These are phyloP conservation scores for Mystacornis crossleyi DNA, from an alignment of 2,113 vertebrate genomes.

Conservation along the genomic window DNA sequence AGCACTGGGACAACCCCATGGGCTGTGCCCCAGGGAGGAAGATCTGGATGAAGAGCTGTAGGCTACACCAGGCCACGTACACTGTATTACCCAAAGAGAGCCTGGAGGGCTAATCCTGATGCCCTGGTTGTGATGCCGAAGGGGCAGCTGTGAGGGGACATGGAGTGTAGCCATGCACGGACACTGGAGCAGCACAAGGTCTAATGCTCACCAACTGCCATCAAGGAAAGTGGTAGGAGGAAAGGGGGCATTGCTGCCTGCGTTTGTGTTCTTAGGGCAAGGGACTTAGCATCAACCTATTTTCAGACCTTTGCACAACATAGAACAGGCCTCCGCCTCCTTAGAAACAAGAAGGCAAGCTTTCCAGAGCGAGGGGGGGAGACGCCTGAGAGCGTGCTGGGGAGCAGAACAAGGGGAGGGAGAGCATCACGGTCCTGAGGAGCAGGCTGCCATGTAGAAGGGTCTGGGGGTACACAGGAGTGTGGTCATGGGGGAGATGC, in stretches of 20 bases:
- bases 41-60: neutral
- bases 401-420: neutral
- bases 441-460: neutral
- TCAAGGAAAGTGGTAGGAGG: neutral
- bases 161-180: accelerated
- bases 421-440: neutral
- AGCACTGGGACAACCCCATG: neutral
- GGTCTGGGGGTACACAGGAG: neutral
- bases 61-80: neutral
- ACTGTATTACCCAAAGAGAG: neutral
- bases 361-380: neutral
- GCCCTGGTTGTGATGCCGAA: neutral
- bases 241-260: neutral
- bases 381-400: neutral
- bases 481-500: neutral
- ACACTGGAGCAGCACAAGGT: neutral
- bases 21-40: neutral
- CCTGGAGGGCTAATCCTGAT: neutral
- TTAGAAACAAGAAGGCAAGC: neutral
- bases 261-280: neutral
- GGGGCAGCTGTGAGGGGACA: neutral
- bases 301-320: neutral
- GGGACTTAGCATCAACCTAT: neutral
- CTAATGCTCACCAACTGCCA: accelerated
- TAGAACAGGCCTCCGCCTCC: neutral